Evolutionary conservation across 2,797 vertebrate genomes (phyloP).

Genomic region (Ctenopoma multispine): DNA sequence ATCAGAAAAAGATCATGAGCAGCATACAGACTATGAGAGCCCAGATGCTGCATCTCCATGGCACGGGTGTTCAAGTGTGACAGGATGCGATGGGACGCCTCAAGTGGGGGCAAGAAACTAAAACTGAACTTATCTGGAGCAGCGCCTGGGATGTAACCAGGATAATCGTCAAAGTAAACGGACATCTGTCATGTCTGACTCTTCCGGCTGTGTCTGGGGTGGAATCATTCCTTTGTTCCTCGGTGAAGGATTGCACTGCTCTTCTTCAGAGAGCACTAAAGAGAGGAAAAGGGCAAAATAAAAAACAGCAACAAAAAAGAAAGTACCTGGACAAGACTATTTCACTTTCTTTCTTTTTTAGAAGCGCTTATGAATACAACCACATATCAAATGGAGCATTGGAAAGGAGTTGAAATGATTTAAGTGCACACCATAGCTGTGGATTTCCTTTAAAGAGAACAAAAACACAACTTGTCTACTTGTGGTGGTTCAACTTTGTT

Average conservation of each 20-base stretch:
- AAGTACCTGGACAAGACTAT: slow-evolving; percentile 76
- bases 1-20: slow-evolving; percentile 99
- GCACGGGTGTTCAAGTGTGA: slow-evolving; percentile 98
- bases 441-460: slow-evolving; percentile 68
- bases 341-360: slow-evolving; percentile 29
- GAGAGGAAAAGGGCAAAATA: slow-evolving; percentile 62
- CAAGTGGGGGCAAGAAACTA: slow-evolving; percentile 69
- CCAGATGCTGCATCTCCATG: slow-evolving; percentile 98
- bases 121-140: slow-evolving; percentile 81
- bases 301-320: slow-evolving; percentile 50
- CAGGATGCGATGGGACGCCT: slow-evolving; percentile 18
- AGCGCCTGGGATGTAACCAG: slow-evolving; percentile 74
- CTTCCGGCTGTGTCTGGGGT: slow-evolving; percentile 72
- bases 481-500: slow-evolving; percentile 58
- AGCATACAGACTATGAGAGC: slow-evolving; percentile 99
- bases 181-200: slow-evolving; percentile 68
- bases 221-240: slow-evolving; percentile 79
- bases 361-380: slow-evolving; percentile 72
- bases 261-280: slow-evolving; percentile 60
- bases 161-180: slow-evolving; percentile 55
- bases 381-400: slow-evolving; percentile 75
- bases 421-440: slow-evolving; percentile 62
- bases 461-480: slow-evolving; percentile 49
- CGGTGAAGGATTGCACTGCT: slow-evolving; percentile 66
- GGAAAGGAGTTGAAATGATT: slow-evolving; percentile 61